A percentile compares a stretch with the other conserved stretches of the same genome.
phyloP scores from a whole-genome alignment of 2,888 invertebrate species.

The Mesopsocus fuscifrons region DNA sequence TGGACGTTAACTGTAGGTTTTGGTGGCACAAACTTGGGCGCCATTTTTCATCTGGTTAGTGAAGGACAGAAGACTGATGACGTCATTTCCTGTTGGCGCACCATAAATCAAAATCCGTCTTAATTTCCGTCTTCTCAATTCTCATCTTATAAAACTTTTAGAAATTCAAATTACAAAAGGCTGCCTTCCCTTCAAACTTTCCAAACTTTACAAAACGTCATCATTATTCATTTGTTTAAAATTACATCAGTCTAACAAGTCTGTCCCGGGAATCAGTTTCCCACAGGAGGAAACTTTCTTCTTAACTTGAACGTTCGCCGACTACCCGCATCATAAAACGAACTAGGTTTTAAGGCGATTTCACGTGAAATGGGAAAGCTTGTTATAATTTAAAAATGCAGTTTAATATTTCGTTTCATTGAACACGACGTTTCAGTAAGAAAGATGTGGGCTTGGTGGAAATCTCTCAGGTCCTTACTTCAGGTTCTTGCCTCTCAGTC shows the following conservation, averaged over 20 bases:
- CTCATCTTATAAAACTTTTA: constrained; percentile 10
- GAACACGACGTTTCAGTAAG: constrained; percentile 6
- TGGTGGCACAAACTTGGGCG: constrained; percentile 1
- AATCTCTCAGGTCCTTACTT: no score
- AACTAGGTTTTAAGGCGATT: background rate
- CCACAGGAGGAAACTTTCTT: background rate
- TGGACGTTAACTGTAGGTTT: no score
- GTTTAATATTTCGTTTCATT: constrained; percentile 9
- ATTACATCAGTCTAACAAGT: background rate
- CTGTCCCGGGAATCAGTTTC: background rate
- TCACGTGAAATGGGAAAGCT: background rate
- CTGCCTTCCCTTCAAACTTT: constrained; percentile 8
- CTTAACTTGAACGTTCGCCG: background rate
- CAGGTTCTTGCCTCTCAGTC: no score
- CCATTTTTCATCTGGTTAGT: constrained; percentile 8
- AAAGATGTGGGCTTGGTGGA: constrained; percentile 4
- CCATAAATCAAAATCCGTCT: constrained; percentile 10
- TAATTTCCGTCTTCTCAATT: constrained; percentile 3
- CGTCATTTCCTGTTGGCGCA: constrained; percentile 7
- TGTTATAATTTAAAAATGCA: constrained; percentile 6
- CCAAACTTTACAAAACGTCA: constrained; percentile 9
- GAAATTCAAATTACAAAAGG: constrained; percentile 11
- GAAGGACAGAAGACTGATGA: constrained; percentile 7
- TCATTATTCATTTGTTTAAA: constrained; percentile 11
- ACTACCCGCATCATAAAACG: background rate